Evolutionary conservation across 2,888 invertebrate species (phyloP), one percentile per base, ranked within the genome.

Genomic region (Operophtera brumata): DNA sequence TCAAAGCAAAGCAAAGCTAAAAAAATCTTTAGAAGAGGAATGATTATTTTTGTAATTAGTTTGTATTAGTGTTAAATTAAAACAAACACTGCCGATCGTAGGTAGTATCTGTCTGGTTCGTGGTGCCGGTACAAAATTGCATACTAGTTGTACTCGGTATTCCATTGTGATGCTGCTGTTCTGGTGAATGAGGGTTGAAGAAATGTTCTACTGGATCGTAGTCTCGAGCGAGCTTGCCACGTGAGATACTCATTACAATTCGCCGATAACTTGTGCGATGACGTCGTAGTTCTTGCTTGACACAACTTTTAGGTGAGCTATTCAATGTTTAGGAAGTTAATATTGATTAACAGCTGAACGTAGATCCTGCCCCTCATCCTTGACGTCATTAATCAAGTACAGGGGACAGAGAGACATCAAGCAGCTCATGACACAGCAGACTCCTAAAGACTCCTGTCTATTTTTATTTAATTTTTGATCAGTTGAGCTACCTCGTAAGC

Each of bases 271-370:
- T 37, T 40, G 64, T 28, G 28, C 28, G 10, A n/a, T 36, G 43
- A 14, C 6, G 0, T 8, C 32, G n/a, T 28, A 34, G 26, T 53
- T 55, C 53, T 32, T 51, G 62, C 56, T 40, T 52, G 46, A 60
- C 1, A 30, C 37, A 47, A 50, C 30, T 64, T 34, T 32, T 58
- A 11, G 60, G 58, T 62, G 58, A 60, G 7, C 2, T 14, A 11
- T 54, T 53, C 48, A 35, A 36, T 65, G 61, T 63, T n/a, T 62
- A 53, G 61, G 54, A 59, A 62, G 49, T 63, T 56, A 13, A 35
- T 66, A 71, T 72, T 61, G 70, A 73, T 70, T 70, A 40, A 26
- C 11, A 26, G 42, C 63, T 75, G 73, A 66, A 68, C 69, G 70
- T 77, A 74, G 48, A 57, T 49, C 28, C 7, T 32, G 13, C 8